A percentile compares a stretch with the other conserved stretches of the same genome.
Evolutionary conservation across 2,113 vertebrate genomes (phyloP).

Genomic region (Salvelinus namaycush): DNA sequence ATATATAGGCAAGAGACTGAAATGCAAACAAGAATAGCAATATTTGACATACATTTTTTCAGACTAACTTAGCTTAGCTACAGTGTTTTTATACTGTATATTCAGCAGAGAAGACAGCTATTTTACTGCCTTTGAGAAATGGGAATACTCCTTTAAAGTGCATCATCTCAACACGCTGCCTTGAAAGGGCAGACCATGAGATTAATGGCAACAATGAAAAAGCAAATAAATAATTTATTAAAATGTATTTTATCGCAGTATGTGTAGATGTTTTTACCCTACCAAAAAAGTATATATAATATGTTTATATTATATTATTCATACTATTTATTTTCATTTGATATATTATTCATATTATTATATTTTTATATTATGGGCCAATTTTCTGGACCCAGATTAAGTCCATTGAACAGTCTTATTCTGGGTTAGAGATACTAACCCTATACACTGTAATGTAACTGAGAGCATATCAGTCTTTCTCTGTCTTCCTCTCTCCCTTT

Average conservation of each 20-base stretch:
- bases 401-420: no score
- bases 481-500: slow-evolving; percentile 4
- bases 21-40: no score
- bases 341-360: background rate
- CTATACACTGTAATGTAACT: no score
- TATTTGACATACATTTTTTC: background rate
- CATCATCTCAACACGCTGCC: background rate
- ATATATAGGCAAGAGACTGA: background rate
- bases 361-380: background rate
- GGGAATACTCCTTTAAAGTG: background rate
- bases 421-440: no score
- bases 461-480: background rate
- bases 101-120: background rate
- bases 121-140: background rate
- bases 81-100: slow-evolving; percentile 31
- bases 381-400: no score
- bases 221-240: slow-evolving; percentile 46
- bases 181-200: background rate
- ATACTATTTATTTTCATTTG: no score
- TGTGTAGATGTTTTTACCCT: background rate
- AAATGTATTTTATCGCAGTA: slow-evolving; percentile 21
- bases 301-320: background rate
- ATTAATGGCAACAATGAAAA: slow-evolving; percentile 17
- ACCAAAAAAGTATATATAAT: background rate
- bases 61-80: background rate